Evolutionary conservation across 2,113 vertebrate species (phyloP).

Genomic region (Neogale vison): DNA sequence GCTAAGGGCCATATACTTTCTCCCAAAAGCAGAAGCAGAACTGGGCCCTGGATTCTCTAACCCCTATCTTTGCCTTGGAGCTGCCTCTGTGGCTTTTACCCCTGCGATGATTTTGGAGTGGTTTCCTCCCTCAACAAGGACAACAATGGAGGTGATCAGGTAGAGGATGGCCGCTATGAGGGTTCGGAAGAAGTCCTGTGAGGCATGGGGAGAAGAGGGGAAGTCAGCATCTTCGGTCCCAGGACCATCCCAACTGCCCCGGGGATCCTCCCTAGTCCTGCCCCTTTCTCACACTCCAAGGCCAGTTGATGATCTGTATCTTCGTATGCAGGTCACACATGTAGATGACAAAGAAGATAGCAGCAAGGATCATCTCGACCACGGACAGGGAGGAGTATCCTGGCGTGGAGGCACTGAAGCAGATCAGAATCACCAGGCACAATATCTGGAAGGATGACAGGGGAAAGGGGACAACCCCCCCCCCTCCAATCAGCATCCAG

Average conservation of each 20-base stretch:
- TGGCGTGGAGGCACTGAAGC: conserved; percentile 64
- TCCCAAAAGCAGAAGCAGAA: conserved; percentile 17
- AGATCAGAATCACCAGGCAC: conserved; percentile 79
- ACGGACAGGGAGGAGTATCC: conserved; percentile 65
- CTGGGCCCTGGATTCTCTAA: background rate
- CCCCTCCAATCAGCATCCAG: background rate
- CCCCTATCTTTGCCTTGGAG: conserved; percentile 6
- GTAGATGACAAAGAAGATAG: conserved; percentile 76
- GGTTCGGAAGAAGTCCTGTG: conserved; percentile 76
- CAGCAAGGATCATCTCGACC: conserved; percentile 70
- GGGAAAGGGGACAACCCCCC: background rate
- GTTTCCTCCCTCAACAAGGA: conserved; percentile 47
- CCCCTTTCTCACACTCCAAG: conserved; percentile 77
- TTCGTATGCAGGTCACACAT: conserved; percentile 71
- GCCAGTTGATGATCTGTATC: conserved; percentile 79
- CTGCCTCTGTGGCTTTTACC: conserved; percentile 61
- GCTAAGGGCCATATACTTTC: background rate
- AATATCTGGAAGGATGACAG: conserved; percentile 54
- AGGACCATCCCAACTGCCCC: background rate
- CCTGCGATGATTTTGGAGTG: conserved; percentile 59
- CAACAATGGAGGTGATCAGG: conserved; percentile 78
- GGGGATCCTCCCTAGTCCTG: background rate
- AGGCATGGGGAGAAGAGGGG: background rate
- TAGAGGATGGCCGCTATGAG: conserved; percentile 70
- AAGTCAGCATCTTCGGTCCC: background rate